These are phyloP conservation scores for Eretmochelys imbricata DNA, from an alignment of 2,113 vertebrate species.

Conservation along the genomic window DNA sequence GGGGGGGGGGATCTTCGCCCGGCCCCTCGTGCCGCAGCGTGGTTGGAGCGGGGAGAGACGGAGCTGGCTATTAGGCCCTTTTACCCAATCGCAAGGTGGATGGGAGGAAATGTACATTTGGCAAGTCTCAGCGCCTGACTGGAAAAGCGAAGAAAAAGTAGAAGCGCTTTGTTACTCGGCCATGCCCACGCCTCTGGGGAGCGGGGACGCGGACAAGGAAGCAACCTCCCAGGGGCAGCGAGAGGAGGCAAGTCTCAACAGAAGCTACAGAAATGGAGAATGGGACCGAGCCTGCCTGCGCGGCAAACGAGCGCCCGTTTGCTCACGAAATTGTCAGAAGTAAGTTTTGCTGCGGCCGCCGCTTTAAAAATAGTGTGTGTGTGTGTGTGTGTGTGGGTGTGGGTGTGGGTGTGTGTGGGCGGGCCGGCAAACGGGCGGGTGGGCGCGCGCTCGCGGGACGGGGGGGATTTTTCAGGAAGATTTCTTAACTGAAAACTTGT, in stretches of 20 bases:
- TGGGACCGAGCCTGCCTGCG: slow-evolving; percentile 26
- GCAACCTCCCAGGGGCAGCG: neutral
- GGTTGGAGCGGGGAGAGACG: neutral
- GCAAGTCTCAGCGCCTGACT: neutral
- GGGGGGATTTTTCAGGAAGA: neutral
- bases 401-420: no score
- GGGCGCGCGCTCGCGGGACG: neutral
- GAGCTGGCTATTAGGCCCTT: neutral
- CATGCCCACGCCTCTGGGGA: neutral
- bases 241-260: neutral
- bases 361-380: neutral
- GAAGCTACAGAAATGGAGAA: neutral
- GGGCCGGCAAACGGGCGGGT: no score
- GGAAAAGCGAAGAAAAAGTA: neutral
- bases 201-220: neutral
- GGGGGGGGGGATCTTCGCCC: neutral
- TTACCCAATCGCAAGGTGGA: neutral
- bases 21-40: neutral
- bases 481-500: neutral
- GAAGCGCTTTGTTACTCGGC: neutral
- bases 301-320: slow-evolving; percentile 33
- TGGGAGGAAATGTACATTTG: neutral
- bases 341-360: slow-evolving; percentile 8
- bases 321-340: slow-evolving; percentile 48
- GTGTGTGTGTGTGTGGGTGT: no score